These are phyloP conservation scores for Yponomeuta evonymella DNA, from an alignment of 2,888 invertebrate species.

Conservation along the genomic window DNA sequence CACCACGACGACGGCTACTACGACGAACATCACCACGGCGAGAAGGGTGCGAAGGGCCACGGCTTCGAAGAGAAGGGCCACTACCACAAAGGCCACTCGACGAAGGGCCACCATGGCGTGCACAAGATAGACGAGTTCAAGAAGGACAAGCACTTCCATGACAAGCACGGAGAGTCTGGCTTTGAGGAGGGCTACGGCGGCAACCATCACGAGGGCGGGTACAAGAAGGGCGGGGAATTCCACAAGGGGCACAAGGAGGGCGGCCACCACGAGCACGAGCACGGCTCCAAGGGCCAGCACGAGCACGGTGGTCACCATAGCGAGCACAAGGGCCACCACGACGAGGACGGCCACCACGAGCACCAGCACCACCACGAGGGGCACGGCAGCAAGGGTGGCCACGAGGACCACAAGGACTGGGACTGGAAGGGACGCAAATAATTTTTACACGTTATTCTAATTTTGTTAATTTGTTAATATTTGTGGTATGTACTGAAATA, in stretches of 20 bases:
- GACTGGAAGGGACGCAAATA: constrained; percentile 74
- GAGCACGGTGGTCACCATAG: constrained; percentile 87
- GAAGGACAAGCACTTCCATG: constrained; percentile 91
- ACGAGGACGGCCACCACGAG: constrained; percentile 83
- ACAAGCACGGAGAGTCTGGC: constrained; percentile 88
- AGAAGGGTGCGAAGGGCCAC: constrained; percentile 79
- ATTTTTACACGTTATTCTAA: constrained; percentile 12
- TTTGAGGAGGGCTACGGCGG: constrained; percentile 88
- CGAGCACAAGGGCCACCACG: constrained; percentile 85
- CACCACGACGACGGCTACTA: constrained; percentile 81
- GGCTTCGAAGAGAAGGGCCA: constrained; percentile 77
- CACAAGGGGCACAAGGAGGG: constrained; percentile 87
- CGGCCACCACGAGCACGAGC: constrained; percentile 84
- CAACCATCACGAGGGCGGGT: constrained; percentile 84
- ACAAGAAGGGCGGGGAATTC: constrained; percentile 86
- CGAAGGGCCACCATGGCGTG: constrained; percentile 88
- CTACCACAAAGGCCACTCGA: constrained; percentile 89
- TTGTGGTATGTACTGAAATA: constrained; percentile 21
- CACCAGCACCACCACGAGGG: constrained; percentile 82
- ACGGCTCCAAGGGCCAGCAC: constrained; percentile 85
- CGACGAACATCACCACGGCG: constrained; percentile 78
- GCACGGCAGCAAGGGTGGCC: constrained; percentile 85
- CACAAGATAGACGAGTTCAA: constrained; percentile 91
- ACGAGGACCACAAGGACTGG: constrained; percentile 87
- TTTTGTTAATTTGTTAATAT: constrained; percentile 21